Evolutionary conservation across 2,888 invertebrate genomes (phyloP), one percentile per base, ranked within the genome.

Genomic region (Lithophane ornitopus): DNA sequence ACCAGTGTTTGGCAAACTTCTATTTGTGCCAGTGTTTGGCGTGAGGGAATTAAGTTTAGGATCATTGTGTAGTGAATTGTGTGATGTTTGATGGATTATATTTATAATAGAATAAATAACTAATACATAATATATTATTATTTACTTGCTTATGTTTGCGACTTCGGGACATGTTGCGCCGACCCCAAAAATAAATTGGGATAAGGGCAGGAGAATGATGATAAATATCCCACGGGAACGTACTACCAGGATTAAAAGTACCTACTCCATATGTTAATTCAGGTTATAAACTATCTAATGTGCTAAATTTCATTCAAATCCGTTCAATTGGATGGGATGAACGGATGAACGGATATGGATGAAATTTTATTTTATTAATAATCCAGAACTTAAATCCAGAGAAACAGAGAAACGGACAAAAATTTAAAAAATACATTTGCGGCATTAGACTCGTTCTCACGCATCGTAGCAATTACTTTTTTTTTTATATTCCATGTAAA

Each of bases 1-100:
- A 63, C 73, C 70, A 71, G 49, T 80, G 81, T 84, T 67, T 59
- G 62, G 46, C 67, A 73, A 87, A 86, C 80, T 85, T 87, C 6
- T 79, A 76, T 82, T 76, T 83, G 85, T 76, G 62, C 66, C 46
- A 70, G 54, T 61, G 63, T 84, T 74, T 81, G 74, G 26, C 56
- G 63, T 52, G 67, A 19, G 82, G 76, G 82, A 65, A 77, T 67
- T 71, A 73, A 72, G 72, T 85, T 78, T 66, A 11, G 14, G 44
- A 26, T 69, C 56, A 78, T 85, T 85, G 71, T 78, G 72, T 77
- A 61, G n/a, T 54, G 28, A 44, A 46, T 49, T 70, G 39, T 66
- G 34, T 46, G n/a, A 28, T 46, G 14, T 58, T 34, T 78, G 34
- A 54, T 59, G 49, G 9, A 22, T 68, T 54, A 19, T 56, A 12